These are phyloP conservation scores for Plecotus auritus DNA, from an alignment of 2,113 vertebrate species.

Conservation along the genomic window DNA sequence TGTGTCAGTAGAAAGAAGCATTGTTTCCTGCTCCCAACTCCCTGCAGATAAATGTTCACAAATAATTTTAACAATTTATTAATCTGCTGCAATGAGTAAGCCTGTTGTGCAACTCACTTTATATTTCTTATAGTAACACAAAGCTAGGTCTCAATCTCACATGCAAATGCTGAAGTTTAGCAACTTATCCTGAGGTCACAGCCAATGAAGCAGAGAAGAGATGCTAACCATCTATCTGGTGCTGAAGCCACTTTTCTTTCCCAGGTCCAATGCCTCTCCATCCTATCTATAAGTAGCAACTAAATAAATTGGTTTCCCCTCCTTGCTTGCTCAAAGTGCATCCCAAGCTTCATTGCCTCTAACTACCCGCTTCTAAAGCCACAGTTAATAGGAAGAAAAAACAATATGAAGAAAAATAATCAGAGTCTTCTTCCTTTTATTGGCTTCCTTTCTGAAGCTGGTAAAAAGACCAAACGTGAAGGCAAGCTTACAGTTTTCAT, in stretches of 20 bases:
- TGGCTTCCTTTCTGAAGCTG: background rate
- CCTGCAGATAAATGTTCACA: background rate
- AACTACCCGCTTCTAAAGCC: background rate
- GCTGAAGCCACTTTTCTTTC: background rate
- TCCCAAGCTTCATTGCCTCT: background rate
- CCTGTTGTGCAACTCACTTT: background rate
- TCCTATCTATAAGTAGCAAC: background rate
- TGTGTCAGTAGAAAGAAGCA: background rate
- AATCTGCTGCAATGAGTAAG: background rate
- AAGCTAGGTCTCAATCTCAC: background rate
- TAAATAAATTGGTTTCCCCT: background rate
- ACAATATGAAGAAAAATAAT: background rate
- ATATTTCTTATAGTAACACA: background rate
- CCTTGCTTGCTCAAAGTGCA: background rate
- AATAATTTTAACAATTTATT: background rate
- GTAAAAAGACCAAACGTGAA: background rate
- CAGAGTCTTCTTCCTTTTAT: background rate
- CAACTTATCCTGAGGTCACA: background rate
- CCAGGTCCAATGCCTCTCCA: background rate
- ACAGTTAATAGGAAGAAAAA: background rate
- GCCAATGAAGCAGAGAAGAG: rapidly evolving
- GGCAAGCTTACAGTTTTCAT: background rate
- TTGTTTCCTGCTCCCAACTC: background rate
- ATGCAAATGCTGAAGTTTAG: background rate
- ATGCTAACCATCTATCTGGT: background rate